These are phyloP conservation scores for Indicator maculatus DNA, from an alignment of 2,113 vertebrate genomes.

Conservation along the genomic window DNA sequence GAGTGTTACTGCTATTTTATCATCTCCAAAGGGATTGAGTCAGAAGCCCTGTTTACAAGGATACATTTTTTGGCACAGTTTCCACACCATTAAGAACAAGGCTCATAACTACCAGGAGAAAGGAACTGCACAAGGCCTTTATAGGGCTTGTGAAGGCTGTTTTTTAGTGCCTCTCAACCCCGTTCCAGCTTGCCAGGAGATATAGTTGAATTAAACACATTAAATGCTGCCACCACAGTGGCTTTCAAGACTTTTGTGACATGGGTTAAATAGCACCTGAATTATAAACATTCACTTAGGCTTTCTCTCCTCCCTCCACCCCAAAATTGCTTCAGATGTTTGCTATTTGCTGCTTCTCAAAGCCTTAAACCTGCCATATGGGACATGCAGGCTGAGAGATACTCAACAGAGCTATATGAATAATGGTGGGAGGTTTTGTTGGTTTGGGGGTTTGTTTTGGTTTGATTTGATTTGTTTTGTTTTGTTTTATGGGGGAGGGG, in stretches of 20 bases:
- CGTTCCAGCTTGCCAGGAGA: background rate
- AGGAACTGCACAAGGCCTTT: background rate
- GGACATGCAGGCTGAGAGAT: background rate
- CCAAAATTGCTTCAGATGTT: background rate
- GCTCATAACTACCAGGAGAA: background rate
- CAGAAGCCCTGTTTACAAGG: background rate
- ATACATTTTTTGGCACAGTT: background rate
- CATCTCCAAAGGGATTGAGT: background rate
- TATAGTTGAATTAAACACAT: background rate
- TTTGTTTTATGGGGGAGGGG: too few species aligned
- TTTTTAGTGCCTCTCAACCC: background rate
- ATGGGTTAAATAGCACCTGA: background rate
- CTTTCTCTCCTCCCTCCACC: background rate
- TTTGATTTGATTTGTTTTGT: too few species aligned
- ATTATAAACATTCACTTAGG: background rate
- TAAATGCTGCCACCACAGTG: background rate
- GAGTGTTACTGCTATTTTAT: background rate
- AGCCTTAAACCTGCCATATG: background rate
- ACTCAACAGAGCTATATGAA: background rate
- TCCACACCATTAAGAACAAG: background rate
- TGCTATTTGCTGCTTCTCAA: background rate
- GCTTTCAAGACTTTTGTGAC: background rate
- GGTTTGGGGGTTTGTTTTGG: too few species aligned
- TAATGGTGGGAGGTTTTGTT: background rate
- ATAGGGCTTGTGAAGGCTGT: background rate